A percentile compares a stretch with the other conserved stretches of the same genome.
Evolutionary conservation across 2,113 vertebrate genomes (phyloP).

Genomic region (Echinops telfairi): DNA sequence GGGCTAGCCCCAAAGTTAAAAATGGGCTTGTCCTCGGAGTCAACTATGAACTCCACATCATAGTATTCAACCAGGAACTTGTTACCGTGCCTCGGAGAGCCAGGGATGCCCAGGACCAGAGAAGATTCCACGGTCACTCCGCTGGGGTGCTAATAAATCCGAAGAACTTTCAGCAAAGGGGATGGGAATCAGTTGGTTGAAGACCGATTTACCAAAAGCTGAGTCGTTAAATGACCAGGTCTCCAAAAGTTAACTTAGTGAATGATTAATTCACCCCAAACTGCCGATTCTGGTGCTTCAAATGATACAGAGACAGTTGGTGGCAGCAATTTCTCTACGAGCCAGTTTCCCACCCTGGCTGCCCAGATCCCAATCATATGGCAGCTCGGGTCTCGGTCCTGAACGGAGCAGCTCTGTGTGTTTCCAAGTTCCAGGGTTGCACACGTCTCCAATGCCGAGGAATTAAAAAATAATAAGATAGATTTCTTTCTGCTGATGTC

Average conservation of each 20-base stretch:
- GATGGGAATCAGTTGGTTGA: constrained; percentile 9
- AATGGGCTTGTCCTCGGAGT: not conserved
- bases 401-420: not conserved
- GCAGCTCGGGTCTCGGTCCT: not conserved
- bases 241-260: constrained; percentile 2
- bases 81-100: not conserved
- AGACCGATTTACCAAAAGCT: not conserved
- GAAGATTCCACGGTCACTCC: not conserved
- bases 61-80: not conserved
- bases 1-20: not conserved
- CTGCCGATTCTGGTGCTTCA: not conserved
- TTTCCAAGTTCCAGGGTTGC: not conserved
- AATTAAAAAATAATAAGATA: not conserved
- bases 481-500: not conserved
- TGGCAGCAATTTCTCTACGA: not conserved
- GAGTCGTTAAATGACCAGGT: not conserved
- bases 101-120: not conserved
- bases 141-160: not conserved
- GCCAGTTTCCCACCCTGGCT: not conserved
- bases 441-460: not conserved
- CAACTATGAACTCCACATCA: not conserved
- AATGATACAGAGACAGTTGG: not conserved
- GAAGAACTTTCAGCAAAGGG: not conserved
- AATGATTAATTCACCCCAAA: not conserved
- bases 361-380: not conserved